Evolutionary conservation across 2,797 vertebrate genomes (phyloP), one percentile per base, ranked within the genome.

Genomic region (Gallinago solitaria): DNA sequence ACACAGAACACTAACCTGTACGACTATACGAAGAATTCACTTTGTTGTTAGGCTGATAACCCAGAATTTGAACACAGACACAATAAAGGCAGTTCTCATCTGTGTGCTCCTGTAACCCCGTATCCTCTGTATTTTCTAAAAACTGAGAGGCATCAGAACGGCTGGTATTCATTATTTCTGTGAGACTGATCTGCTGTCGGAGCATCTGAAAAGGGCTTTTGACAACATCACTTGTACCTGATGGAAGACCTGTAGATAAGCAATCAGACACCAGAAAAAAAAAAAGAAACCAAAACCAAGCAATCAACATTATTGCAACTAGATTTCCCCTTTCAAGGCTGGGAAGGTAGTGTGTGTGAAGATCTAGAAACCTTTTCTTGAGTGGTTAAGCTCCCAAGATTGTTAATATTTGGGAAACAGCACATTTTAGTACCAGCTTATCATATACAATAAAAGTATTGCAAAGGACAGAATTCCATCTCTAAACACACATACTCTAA

Each of bases 61-160:
- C 99, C 23, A 99, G 97, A 86, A 99, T 98, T 16, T 98, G 98
- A 76, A 99, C 94, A 61, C 99, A 99, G 35, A 99, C 99, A 87
- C 99, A 99, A 96, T 99, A 99, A 87, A 99, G 99, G 93, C 99
- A 99, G 98, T 99, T 99, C 83, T 99, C 99, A 48, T 99, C 99
- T 3, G 98, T 99, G 97, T 99, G 99, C 25, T 99, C 99, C 97
- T 99, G 99, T 25, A 99, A 98, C 12, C 99, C 99, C 0, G 99
- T 99, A 97, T 99, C 99, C 95, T 99, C 99, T 37, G 98, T 98
- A 70, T 98, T 98, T 93, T 99, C 99, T 87, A 99, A 96, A 79
- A 98, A 96, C 95, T 99, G 98, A 96, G 98, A 99, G 41, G 98
- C 99, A 90, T 98, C 98, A 12, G 99, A 99, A n/a, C 98, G 98